These are phyloP conservation scores for Argyra leucocephala DNA, from an alignment of 2,888 invertebrate genomes.

Conservation along the genomic window DNA sequence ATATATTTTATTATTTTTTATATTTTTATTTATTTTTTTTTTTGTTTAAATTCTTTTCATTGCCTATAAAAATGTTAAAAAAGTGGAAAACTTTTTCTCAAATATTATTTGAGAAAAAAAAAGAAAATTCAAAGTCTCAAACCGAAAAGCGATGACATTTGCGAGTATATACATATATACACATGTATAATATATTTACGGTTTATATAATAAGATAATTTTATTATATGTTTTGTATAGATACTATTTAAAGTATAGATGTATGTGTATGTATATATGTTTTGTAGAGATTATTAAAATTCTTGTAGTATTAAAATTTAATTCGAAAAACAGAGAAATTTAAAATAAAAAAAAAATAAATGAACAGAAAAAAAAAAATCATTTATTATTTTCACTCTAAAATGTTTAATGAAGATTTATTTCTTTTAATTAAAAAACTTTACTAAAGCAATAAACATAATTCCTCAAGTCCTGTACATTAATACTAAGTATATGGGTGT, in stretches of 20 bases:
- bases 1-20: no score
- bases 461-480: neutral
- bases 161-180: neutral
- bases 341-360: no score
- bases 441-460: slow-evolving; percentile 16
- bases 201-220: no score
- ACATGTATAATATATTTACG: neutral
- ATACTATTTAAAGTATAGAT: no score
- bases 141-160: neutral
- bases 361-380: neutral
- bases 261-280: no score
- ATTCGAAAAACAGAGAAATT: no score
- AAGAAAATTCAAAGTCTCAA: neutral
- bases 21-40: no score
- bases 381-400: slow-evolving; percentile 9
- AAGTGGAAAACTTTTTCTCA: neutral
- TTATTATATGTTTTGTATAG: no score
- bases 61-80: slow-evolving; percentile 2
- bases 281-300: slow-evolving; percentile 2
- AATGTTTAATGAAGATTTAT: slow-evolving; percentile 19
- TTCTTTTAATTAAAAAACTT: slow-evolving; percentile 20
- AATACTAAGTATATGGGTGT: neutral
- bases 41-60: neutral
- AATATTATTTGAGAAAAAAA: neutral
- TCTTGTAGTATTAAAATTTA: neutral